Base-by-base conservation (phyloP, 2,113 vertebrate species). In the Esox niger region DNA sequence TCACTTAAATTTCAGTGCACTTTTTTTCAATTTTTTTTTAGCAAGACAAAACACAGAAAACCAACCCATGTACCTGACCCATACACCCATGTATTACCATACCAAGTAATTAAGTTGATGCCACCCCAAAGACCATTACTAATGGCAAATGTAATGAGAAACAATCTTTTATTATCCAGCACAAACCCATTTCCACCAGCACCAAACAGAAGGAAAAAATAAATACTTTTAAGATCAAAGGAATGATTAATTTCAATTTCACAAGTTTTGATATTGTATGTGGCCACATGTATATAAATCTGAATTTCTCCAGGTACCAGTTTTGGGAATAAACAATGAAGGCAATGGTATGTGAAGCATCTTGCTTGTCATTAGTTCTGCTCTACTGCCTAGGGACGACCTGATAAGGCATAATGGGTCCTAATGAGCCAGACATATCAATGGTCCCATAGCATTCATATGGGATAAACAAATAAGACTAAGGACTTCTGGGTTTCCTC, bases 1-100 rank as follows among this genome's bases (percentile, higher is more conserved):
- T 74, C 64, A 68, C 87, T 90, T 90, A 91, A 82, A 89, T 85
- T 91, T 95, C 94, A 97, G 95, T 95, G 95, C 94, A 95, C 70
- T 6, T 91, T 90, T 87, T 90, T 84, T 87, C 86, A 92, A 88
- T 89, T 89, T 90, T 83, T n/a, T 88, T 91, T 91, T 88, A 93
- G 88, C 91, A 91, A 91, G 82, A 92, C 82, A 71, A 43, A 55
- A 75, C 88, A 94, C 88, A 93, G 90, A 93, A 76, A 87, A 89
- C 68, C 88, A 73, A 70, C 58, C 77, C 82, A 84, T 87, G 87
- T 87, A 87, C 86, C 72, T 21, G 71, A 32, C 46, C 59, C 73
- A 60, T 69, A 73, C 70, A 64, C 65, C 61, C 54, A 49, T 3
- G 25, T 43, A 70, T 65, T 86, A 84, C 76, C 88, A 90, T 82